Percentiles rank a stretch among this genome's conserved stretches.
Conservation (phyloP, 2,113 vertebrate species). For the Chamaea fasciata region DNA sequence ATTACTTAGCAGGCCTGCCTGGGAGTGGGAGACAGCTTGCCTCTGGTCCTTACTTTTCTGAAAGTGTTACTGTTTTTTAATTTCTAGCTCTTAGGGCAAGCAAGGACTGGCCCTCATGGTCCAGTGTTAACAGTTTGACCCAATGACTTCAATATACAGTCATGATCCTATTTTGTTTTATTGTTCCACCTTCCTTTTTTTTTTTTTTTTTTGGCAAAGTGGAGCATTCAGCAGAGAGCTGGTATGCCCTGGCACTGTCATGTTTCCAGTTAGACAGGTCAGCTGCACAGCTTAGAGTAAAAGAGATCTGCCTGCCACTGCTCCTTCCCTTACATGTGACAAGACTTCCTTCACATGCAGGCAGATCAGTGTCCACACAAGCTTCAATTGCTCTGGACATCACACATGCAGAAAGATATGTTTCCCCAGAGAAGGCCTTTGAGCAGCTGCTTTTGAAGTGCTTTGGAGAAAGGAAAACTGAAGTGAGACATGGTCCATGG, state of each 20-base stretch:
- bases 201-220: not conserved
- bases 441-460: not conserved
- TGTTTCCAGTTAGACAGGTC: not conserved
- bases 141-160: not conserved
- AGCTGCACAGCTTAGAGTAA: not conserved
- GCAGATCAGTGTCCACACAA: not conserved
- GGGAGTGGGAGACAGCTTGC: not conserved
- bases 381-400: not conserved
- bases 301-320: not conserved
- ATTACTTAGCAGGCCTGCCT: not conserved
- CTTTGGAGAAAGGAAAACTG: not conserved
- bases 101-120: not conserved
- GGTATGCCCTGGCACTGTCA: accelerated
- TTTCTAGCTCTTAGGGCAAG: not conserved
- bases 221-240: not conserved
- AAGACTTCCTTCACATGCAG: not conserved
- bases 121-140: not conserved
- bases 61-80: not conserved
- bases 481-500: not conserved
- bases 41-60: not conserved
- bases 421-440: not conserved
- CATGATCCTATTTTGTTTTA: not conserved
- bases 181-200: not conserved
- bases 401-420: not conserved
- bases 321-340: not conserved